Conservation (phyloP, 2,797 vertebrate species). For the Silurus aristotelis region DNA sequence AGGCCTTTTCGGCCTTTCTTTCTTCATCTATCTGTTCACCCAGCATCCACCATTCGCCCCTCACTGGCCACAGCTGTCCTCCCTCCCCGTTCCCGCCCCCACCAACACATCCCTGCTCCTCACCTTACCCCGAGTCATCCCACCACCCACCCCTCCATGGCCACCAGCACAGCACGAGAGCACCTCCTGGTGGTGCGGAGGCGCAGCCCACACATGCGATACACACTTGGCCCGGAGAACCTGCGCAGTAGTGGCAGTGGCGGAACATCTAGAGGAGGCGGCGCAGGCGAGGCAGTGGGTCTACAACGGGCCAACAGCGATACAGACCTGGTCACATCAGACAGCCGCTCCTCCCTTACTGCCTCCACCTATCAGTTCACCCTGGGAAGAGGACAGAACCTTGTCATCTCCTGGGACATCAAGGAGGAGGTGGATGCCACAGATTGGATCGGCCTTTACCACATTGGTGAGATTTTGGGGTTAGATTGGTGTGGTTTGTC, state of each 20-base stretch:
- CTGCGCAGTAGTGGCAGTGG: slow-evolving; percentile 65
- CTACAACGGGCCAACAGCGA: slow-evolving; percentile 93
- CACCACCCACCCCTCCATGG: slow-evolving; percentile 60
- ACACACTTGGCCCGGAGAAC: slow-evolving; percentile 89
- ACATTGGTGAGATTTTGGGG: slow-evolving; percentile 83
- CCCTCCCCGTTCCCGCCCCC: slow-evolving; percentile 67
- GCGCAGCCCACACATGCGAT: slow-evolving; percentile 84
- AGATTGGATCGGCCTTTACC: slow-evolving; percentile 97
- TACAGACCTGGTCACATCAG: slow-evolving; percentile 91
- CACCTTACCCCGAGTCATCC: slow-evolving; percentile 51
- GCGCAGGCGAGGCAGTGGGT: slow-evolving; percentile 64
- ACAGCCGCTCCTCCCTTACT: slow-evolving; percentile 92
- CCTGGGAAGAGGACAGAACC: slow-evolving; percentile 85
- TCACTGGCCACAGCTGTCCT: slow-evolving; percentile 71
- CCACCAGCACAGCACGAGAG: slow-evolving; percentile 78
- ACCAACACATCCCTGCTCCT: slow-evolving; percentile 44
- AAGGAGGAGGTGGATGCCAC: slow-evolving; percentile 98
- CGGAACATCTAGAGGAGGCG: slow-evolving; percentile 36
- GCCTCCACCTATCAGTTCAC: slow-evolving; percentile 91
- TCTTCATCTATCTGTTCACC: slow-evolving; percentile 16
- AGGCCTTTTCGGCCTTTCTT: slow-evolving; percentile 41
- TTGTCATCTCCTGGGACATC: slow-evolving; percentile 98
- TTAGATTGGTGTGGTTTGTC: background rate
- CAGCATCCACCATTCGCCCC: slow-evolving; percentile 69
- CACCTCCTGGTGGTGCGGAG: slow-evolving; percentile 87